Conservation (phyloP, 2,113 vertebrate species). For the Acrocephalus kingi region DNA sequence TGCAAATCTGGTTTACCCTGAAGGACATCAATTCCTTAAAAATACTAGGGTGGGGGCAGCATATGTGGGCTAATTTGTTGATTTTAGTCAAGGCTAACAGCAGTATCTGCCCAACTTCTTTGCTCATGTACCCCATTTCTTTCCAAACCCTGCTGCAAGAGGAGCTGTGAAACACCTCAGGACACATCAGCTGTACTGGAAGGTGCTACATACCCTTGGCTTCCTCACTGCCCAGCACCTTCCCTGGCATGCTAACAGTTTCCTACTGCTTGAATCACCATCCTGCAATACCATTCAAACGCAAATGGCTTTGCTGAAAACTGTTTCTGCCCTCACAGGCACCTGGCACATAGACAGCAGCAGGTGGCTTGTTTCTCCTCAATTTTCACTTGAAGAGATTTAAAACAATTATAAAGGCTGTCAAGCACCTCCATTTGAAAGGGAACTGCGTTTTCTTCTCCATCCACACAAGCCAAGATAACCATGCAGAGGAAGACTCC, state of each 20-base stretch:
- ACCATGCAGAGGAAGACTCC: neutral
- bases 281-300: neutral
- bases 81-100: neutral
- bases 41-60: neutral
- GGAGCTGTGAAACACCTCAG: neutral
- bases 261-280: neutral
- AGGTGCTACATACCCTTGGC: neutral
- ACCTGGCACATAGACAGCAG: neutral
- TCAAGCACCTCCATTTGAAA: neutral
- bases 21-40: neutral
- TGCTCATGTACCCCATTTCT: neutral
- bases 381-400: neutral
- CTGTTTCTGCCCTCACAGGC: neutral
- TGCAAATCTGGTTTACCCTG: neutral
- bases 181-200: neutral
- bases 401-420: neutral
- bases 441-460: neutral
- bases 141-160: neutral
- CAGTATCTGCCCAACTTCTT: neutral
- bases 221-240: neutral
- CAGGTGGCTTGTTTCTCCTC: neutral
- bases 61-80: accelerated
- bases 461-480: neutral
- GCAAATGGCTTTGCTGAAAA: neutral
- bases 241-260: neutral